A percentile compares a stretch with the other conserved stretches of the same genome.
These are phyloP conservation scores for Falco rusticolus DNA, from an alignment of 2,797 vertebrate genomes.

Conservation along the genomic window DNA sequence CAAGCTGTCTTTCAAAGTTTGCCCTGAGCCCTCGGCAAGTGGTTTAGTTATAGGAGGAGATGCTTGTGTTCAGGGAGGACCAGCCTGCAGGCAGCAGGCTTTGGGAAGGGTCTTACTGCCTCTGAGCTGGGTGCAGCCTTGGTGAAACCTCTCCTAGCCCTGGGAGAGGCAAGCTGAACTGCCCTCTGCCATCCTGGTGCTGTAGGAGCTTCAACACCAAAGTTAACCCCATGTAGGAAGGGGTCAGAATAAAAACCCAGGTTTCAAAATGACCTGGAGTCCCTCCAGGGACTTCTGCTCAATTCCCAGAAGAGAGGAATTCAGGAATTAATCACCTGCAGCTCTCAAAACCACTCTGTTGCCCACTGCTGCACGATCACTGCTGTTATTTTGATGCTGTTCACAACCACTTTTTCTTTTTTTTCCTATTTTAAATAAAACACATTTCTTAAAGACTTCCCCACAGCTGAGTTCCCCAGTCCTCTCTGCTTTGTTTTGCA, in stretches of 20 bases:
- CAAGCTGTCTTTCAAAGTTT: background rate
- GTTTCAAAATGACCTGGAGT: background rate
- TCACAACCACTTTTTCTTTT: background rate
- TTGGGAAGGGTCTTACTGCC: background rate
- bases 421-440: background rate
- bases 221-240: background rate
- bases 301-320: background rate
- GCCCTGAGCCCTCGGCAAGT: background rate
- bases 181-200: background rate
- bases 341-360: background rate
- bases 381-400: background rate
- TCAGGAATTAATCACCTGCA: background rate
- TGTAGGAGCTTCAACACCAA: background rate
- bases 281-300: background rate
- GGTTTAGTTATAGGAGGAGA: background rate
- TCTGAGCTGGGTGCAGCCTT: background rate
- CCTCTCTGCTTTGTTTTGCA: conserved; percentile 16
- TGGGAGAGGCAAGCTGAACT: background rate
- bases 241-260: background rate
- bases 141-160: background rate
- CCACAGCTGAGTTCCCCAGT: background rate
- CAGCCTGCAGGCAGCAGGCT: background rate
- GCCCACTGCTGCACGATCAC: background rate
- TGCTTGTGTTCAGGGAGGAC: background rate
- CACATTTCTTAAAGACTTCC: conserved; percentile 35